A percentile compares a stretch with the other conserved stretches of the same genome.
phyloP scores from a whole-genome alignment of 2,888 invertebrate species.

The Ophion slaviceki region DNA sequence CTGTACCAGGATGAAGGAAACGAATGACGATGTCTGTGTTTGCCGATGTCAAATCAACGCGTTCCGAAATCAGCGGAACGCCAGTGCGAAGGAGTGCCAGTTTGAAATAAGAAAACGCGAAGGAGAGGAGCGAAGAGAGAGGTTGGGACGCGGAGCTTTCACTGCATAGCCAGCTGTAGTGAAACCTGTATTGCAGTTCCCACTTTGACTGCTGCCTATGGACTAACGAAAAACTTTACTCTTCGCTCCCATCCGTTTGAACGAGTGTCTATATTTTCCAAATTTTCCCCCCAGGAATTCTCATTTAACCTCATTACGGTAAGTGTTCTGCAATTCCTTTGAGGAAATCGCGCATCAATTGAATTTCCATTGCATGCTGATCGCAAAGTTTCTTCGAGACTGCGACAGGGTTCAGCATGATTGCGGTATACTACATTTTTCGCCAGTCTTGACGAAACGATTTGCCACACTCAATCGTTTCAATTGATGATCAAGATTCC shows the following conservation, averaged over 20 bases:
- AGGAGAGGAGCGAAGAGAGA: constrained; percentile 24
- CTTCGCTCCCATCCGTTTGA: not conserved
- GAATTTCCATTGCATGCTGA: not conserved
- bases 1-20: constrained; percentile 17
- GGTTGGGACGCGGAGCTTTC: not conserved
- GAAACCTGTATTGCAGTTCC: constrained; percentile 30
- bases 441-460: not conserved
- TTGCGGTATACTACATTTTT: too few relatives aligned
- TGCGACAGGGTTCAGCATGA: not conserved
- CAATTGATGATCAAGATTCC: not conserved
- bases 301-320: not conserved
- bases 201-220: constrained; percentile 31
- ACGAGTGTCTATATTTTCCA: not conserved
- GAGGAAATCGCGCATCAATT: not conserved
- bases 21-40: constrained; percentile 73
- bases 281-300: not conserved
- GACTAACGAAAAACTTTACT: constrained; percentile 35
- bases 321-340: not conserved
- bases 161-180: not conserved
- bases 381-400: not conserved
- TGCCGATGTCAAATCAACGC: constrained; percentile 81
- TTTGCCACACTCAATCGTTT: not conserved
- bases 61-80: constrained; percentile 80
- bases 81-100: constrained; percentile 30
- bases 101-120: constrained; percentile 26